Percentiles rank a stretch among this genome's conserved stretches.
Conservation (phyloP, 2,888 invertebrate species). For the Ornithoptera alexandrae region DNA sequence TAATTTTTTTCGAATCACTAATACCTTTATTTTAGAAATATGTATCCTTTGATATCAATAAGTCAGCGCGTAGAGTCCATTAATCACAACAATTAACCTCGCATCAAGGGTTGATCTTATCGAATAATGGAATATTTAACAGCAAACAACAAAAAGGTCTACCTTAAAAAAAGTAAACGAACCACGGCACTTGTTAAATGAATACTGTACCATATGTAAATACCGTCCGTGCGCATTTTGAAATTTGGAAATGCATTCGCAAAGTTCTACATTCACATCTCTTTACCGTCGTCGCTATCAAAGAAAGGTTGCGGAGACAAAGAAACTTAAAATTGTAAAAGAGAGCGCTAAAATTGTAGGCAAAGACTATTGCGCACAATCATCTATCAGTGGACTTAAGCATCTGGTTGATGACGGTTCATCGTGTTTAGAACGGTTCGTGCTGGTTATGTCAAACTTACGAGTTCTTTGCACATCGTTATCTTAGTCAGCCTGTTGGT, state of each 20-base stretch:
- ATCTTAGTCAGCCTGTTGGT: conserved; percentile 2
- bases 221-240: conserved; percentile 12
- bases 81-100: conserved; percentile 67
- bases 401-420: conserved; percentile 65
- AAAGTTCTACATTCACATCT: conserved; percentile 35
- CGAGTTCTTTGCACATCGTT: background rate
- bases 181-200: conserved; percentile 20
- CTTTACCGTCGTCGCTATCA: conserved; percentile 38
- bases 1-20: background rate
- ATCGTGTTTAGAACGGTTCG: conserved; percentile 65
- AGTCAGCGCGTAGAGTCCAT: conserved; percentile 53
- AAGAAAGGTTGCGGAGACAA: conserved; percentile 38
- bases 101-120: conserved; percentile 61
- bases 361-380: conserved; percentile 69
- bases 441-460: conserved; percentile 17
- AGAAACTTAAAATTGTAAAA: conserved; percentile 47
- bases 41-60: conserved; percentile 38
- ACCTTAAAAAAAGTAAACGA: conserved; percentile 31
- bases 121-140: conserved; percentile 68
- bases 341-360: conserved; percentile 57
- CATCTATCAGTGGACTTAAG: conserved; percentile 72
- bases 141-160: conserved; percentile 44
- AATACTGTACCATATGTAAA: conserved; percentile 15
- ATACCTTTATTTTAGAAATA: background rate
- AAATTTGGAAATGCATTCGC: conserved; percentile 31